Conservation (phyloP, 2,888 invertebrate genomes). For the Pyralis farinalis region DNA sequence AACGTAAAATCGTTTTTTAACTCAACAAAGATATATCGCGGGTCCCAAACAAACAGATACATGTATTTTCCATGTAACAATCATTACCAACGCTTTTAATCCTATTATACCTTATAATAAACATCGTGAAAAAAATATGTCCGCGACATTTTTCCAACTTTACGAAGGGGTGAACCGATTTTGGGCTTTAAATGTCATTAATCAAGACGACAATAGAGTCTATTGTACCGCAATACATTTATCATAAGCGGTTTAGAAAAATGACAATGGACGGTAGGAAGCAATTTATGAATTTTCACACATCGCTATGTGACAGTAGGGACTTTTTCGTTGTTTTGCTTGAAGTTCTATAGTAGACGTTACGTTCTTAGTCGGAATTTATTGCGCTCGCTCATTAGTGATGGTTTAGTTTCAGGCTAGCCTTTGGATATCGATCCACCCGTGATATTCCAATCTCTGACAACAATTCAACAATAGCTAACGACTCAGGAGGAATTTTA, state of each 20-base stretch:
- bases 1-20: too few relatives aligned
- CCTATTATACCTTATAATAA: conserved; percentile 5
- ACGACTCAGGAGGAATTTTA: too few relatives aligned
- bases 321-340: neutral
- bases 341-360: neutral
- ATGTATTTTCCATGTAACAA: conserved; percentile 1
- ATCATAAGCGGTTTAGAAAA: conserved; percentile 53
- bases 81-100: conserved; percentile 1
- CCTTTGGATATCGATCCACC: too few relatives aligned
- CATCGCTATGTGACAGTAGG: conserved; percentile 26
- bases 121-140: conserved; percentile 3
- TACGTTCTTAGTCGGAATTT: neutral
- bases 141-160: conserved; percentile 10
- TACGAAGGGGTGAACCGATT: conserved; percentile 25
- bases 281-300: conserved; percentile 59
- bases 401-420: too few relatives aligned
- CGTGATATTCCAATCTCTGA: too few relatives aligned
- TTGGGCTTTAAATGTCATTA: conserved; percentile 40
- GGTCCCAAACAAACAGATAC: neutral
- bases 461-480: too few relatives aligned
- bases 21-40: neutral
- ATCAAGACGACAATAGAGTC: conserved; percentile 35
- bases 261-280: conserved; percentile 24
- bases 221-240: conserved; percentile 60
- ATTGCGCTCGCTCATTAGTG: too few relatives aligned